phyloP scores from a whole-genome alignment of 37 sponge, comb jelly and placozoan species.

The Haliclona indistincta region DNA sequence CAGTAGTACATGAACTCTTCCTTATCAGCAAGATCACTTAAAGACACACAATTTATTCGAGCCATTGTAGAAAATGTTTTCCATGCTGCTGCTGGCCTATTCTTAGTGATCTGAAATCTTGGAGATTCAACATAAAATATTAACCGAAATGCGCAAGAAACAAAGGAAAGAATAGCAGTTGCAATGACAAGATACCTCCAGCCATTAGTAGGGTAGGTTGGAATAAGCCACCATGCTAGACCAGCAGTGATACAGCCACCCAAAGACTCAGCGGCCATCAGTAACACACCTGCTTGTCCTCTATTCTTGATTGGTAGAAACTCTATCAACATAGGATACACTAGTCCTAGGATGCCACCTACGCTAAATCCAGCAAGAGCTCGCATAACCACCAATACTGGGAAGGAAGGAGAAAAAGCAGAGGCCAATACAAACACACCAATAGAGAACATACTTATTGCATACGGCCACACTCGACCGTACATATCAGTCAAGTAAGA shows the following conservation, averaged over 20 bases:
- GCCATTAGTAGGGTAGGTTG: constrained; percentile 42
- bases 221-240: constrained; percentile 66
- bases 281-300: constrained; percentile 17
- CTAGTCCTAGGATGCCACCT: constrained; percentile 4
- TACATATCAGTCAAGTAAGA: constrained; percentile 27
- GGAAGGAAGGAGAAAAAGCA: constrained; percentile 31
- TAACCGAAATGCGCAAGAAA: constrained; percentile 3
- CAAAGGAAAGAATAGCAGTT: constrained; percentile 12
- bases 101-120: constrained; percentile 24
- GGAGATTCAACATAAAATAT: constrained; percentile 37
- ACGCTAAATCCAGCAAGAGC: constrained; percentile 25
- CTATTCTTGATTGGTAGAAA: constrained; percentile 45
- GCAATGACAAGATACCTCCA: constrained; percentile 39
- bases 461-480: constrained; percentile 59
- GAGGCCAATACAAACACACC: constrained; percentile 36
- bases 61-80: neutral
- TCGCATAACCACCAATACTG: constrained; percentile 22
- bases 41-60: neutral
- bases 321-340: constrained; percentile 40
- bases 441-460: constrained; percentile 3
- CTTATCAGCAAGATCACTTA: neutral
- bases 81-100: neutral
- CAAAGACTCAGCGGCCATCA: constrained; percentile 7
- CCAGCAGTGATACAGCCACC: constrained; percentile 48
- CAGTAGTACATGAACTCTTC: neutral